Evolutionary conservation across 1,140 invertebrate genomes (phyloP).

Genomic region (Lordiphosa mommai): DNA sequence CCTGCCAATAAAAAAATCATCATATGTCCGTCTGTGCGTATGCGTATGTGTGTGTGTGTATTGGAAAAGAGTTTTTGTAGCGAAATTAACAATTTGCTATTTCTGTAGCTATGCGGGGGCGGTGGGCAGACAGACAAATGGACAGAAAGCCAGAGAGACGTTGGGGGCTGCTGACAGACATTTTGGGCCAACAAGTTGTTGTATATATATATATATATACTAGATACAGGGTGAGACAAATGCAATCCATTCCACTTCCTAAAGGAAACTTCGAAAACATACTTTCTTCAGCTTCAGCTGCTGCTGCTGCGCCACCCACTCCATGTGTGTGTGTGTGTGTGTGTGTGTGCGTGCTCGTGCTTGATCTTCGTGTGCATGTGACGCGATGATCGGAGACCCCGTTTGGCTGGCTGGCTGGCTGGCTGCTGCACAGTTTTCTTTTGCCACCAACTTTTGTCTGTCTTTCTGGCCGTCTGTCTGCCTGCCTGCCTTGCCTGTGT

Average conservation of each 20-base stretch:
- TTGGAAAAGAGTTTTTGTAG: constrained; percentile 73
- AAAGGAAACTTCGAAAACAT: constrained; percentile 15
- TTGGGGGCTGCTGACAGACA: constrained; percentile 11
- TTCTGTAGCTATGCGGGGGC: constrained; percentile 64
- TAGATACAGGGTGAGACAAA: constrained; percentile 21
- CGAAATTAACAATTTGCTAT: constrained; percentile 76
- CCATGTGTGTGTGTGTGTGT: constrained; percentile 22
- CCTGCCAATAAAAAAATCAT: constrained; percentile 75
- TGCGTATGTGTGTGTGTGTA: constrained; percentile 38
- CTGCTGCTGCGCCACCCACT: constrained; percentile 42
- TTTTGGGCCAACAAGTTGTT: constrained; percentile 46
- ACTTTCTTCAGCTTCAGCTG: constrained; percentile 68
- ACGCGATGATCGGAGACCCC: constrained; percentile 4
- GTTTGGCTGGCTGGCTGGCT: constrained; percentile 27
- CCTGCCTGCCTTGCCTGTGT: constrained; percentile 24
- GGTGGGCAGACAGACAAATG: constrained; percentile 37
- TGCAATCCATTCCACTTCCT: background rate
- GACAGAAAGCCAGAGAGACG: background rate
- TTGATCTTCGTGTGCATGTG: constrained; percentile 3
- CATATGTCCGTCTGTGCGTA: background rate
- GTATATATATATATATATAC: constrained; percentile 4
- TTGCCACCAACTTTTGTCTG: too few relatives aligned
- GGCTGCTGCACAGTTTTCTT: constrained; percentile 32
- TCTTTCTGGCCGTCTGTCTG: background rate
- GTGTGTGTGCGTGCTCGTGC: constrained; percentile 20